phyloP scores from a whole-genome alignment of 2,888 invertebrate species.

The Drosophila ustulata region DNA sequence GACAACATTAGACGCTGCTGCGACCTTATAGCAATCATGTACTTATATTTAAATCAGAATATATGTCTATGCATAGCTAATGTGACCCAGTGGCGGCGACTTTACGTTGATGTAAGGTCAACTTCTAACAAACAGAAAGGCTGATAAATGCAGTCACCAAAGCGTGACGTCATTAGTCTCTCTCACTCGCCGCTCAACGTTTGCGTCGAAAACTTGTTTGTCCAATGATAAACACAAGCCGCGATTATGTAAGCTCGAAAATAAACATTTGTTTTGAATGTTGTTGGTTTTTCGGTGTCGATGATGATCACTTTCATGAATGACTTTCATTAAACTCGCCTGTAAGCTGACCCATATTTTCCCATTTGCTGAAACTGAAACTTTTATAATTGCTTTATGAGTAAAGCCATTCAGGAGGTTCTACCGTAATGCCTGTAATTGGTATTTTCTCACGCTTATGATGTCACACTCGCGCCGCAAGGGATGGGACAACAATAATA shows the following conservation, averaged over 20 bases:
- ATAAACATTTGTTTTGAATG: constrained; percentile 59
- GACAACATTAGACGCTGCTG: not conserved
- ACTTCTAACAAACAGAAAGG: constrained; percentile 57
- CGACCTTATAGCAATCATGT: constrained; percentile 33
- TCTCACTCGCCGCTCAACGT: constrained; percentile 15
- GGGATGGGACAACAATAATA: constrained; percentile 38
- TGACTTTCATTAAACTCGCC: constrained; percentile 66
- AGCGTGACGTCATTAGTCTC: constrained; percentile 70
- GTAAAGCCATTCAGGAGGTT: constrained; percentile 10
- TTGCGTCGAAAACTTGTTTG: constrained; percentile 61
- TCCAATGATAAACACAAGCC: constrained; percentile 44
- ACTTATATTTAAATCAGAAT: constrained; percentile 25
- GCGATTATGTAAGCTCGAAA: constrained; percentile 66
- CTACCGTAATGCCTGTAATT: constrained; percentile 42
- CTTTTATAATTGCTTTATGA: constrained; percentile 41
- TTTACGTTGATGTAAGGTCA: constrained; percentile 59
- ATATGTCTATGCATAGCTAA: constrained; percentile 57
- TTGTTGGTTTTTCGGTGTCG: constrained; percentile 18
- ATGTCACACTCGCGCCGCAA: constrained; percentile 61
- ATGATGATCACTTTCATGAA: constrained; percentile 64
- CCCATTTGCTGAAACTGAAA: constrained; percentile 23
- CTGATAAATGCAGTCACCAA: constrained; percentile 56
- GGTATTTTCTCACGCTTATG: constrained; percentile 74
- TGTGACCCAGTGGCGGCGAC: constrained; percentile 41
- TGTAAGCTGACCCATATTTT: constrained; percentile 67